phyloP scores from a whole-genome alignment of 1,140 invertebrate genomes.

The Pentalonia nigronervosa region DNA sequence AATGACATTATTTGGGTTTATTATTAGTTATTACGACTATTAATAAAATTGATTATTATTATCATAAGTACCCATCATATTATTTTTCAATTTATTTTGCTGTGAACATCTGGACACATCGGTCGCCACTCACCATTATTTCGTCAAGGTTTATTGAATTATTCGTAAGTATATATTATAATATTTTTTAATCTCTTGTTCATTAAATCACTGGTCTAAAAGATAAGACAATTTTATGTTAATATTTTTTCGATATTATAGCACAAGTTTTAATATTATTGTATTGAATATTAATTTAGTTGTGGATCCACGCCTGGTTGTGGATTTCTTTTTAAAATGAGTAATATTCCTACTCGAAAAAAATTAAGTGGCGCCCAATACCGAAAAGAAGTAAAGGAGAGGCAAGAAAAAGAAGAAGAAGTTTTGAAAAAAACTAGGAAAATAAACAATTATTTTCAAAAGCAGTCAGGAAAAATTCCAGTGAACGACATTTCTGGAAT shows the following conservation, averaged over 20 bases:
- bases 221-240: too few species aligned
- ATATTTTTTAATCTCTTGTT: too few species aligned
- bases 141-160: neutral
- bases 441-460: neutral
- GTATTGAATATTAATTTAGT: too few species aligned
- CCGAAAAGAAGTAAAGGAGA: conserved; percentile 23
- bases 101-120: neutral
- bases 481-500: neutral
- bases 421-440: conserved; percentile 11
- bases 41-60: neutral
- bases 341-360: conserved; percentile 14
- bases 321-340: neutral
- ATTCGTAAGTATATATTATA: neutral
- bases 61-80: neutral
- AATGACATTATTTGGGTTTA: conserved; percentile 7
- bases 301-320: neutral
- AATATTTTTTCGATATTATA: too few species aligned
- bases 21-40: neutral
- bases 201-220: too few species aligned
- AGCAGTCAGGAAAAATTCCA: neutral
- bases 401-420: conserved; percentile 24
- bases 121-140: neutral
- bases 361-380: neutral
- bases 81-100: conserved; percentile 6
- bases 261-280: too few species aligned